A percentile compares a stretch with the other conserved stretches of the same genome.
Conservation (phyloP, 2,888 invertebrate species). For the Apocheima hispidaria region DNA sequence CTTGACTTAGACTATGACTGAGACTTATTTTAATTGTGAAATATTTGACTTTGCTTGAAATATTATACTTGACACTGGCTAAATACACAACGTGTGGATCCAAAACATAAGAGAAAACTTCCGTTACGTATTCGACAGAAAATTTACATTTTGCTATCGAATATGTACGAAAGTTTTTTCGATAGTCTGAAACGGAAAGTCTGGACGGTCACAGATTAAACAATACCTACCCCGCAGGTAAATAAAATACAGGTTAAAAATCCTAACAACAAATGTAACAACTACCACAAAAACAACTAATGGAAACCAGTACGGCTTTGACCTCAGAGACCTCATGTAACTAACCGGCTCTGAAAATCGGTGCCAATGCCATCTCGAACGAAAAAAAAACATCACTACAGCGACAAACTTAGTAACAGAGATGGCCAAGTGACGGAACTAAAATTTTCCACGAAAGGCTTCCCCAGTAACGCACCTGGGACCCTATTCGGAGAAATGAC, state of each 20-base stretch:
- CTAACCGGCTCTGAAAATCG: constrained; percentile 56
- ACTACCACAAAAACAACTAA: constrained; percentile 26
- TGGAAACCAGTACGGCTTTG: constrained; percentile 59
- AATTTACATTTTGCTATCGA: no score
- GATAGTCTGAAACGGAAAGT: not conserved
- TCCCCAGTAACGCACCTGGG: no score
- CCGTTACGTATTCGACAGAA: no score
- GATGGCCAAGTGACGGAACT: not conserved
- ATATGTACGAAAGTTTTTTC: not conserved
- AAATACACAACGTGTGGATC: no score
- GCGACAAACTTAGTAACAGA: not conserved
- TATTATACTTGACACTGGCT: no score
- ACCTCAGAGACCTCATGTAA: constrained; percentile 57
- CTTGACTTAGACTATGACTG: no score
- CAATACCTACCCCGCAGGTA: not conserved
- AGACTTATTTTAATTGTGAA: no score
- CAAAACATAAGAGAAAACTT: no score
- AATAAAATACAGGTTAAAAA: not conserved
- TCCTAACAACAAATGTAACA: constrained; percentile 12
- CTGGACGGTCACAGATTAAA: not conserved
- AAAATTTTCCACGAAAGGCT: not conserved
- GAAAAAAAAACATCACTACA: constrained; percentile 28
- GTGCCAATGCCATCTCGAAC: constrained; percentile 62
- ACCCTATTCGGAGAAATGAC: no score
- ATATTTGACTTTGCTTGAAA: no score